Base-by-base conservation (phyloP, 2,888 invertebrate species). In the Eueremaeus valkanovi region DNA sequence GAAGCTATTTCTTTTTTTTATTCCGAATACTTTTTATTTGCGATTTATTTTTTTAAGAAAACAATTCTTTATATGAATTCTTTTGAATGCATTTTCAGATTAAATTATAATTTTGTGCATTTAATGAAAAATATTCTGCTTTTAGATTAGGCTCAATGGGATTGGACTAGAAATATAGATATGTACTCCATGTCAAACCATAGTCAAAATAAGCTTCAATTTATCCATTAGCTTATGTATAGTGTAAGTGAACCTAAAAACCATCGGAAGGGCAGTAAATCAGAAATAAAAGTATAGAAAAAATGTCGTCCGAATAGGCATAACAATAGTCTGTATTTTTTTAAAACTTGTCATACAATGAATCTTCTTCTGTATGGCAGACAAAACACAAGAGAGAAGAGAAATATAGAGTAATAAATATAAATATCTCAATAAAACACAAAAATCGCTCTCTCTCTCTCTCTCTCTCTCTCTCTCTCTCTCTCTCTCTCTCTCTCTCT, bases 161-260 rank as follows among this genome's bases (percentile, higher is more conserved):
- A 51, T 18, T n/a, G 18, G 51, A 18, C 6, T 51, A 51, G 51
- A 51, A 51, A 51, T 8, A 51, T 51, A 51, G 21, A 51, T 6
- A 51, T 51, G 16, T 51, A 51, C 51, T 51, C 5, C 5, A 51
- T 51, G 51, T 51, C n/a, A 51, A 51, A 16, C 8, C 5, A 51
- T 51, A 51, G 51, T 51, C 51, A 51, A 51, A 51, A 51, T 51
- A 51, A 51, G 51, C 51, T 51, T 51, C n/a, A 51, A n/a, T 51
- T 36, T 36, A 8, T 36, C 36, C 11, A 36, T 36, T 36, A 36
- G 36, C 6, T 51, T 51, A 21, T 6, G 21, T 6, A n/a, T 5
- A 51, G 51, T 6, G n/a, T 16, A 3, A 18, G 21, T 16, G 21
- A 51, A 11, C 42, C 16, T 16, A 11, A 21, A 51, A 51, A 18